Evolutionary conservation across 1,140 invertebrate species (phyloP).

Genomic region (Neotoxoptera formosana): DNA sequence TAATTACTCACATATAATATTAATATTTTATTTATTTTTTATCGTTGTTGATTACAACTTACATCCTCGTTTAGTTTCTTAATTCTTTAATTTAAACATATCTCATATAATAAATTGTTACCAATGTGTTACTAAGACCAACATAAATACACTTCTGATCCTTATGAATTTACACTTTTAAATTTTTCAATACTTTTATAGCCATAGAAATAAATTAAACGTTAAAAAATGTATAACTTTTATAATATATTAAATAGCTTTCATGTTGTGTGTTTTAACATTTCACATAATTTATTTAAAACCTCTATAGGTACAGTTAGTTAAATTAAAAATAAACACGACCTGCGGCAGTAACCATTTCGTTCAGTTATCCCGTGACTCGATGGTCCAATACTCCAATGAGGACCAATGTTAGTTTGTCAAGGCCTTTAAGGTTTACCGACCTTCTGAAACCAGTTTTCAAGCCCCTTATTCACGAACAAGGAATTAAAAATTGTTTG

Average conservation of each 20-base stretch:
- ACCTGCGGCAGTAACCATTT: neutral
- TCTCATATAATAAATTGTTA: no score
- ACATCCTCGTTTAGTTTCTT: no score
- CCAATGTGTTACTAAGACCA: no score
- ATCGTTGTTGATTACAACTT: no score
- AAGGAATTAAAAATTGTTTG: neutral
- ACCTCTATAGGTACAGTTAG: neutral
- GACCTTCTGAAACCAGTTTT: constrained; percentile 42
- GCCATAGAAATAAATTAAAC: no score
- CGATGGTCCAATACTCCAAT: neutral
- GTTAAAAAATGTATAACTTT: neutral
- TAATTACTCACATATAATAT: no score
- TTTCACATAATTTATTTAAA: neutral
- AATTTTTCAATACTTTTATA: no score
- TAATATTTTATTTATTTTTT: no score
- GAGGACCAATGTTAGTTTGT: neutral
- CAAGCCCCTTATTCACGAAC: neutral
- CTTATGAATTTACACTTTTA: neutral
- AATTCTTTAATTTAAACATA: no score
- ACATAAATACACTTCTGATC: no score
- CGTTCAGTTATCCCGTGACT: neutral
- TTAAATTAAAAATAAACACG: neutral
- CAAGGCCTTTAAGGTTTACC: constrained; percentile 27
- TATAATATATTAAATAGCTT: neutral
- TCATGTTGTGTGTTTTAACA: neutral